phyloP scores from a whole-genome alignment of 2,113 vertebrate genomes.

The Sturnira hondurensis region DNA sequence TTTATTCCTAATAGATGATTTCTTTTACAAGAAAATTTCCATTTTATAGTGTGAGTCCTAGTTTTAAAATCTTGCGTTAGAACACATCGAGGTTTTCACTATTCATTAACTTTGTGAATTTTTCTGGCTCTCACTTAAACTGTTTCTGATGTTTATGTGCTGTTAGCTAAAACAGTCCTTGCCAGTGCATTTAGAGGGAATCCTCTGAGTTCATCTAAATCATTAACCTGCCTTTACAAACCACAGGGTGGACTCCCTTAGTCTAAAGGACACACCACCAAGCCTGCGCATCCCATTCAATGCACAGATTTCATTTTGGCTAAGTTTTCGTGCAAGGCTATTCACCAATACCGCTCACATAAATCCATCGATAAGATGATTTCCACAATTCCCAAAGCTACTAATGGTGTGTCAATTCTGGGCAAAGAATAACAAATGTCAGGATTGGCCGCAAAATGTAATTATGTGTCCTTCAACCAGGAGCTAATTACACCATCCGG shows the following conservation, averaged over 20 bases:
- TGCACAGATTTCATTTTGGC: background rate
- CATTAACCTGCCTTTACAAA: background rate
- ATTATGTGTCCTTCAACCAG: slow-evolving; percentile 13
- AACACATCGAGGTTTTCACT: background rate
- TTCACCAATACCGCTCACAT: slow-evolving; percentile 26
- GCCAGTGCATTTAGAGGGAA: background rate
- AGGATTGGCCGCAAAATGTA: slow-evolving; percentile 10
- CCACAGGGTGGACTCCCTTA: background rate
- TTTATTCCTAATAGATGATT: background rate
- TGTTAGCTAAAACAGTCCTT: background rate
- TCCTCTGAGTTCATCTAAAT: background rate
- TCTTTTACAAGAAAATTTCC: background rate
- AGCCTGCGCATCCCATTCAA: background rate
- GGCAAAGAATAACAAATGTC: slow-evolving; percentile 10
- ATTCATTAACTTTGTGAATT: background rate
- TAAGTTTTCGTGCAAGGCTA: background rate
- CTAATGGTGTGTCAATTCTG: slow-evolving; percentile 15
- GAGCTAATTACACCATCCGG: background rate
- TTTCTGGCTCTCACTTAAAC: background rate
- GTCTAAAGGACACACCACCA: background rate
- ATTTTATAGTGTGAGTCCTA: background rate
- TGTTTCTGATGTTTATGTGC: background rate
- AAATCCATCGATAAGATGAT: slow-evolving; percentile 17
- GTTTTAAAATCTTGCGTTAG: background rate
- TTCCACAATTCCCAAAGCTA: slow-evolving; percentile 26